Evolutionary conservation across 64 coral and sea anemone species (phyloP).

Genomic region (Montipora foliosa): DNA sequence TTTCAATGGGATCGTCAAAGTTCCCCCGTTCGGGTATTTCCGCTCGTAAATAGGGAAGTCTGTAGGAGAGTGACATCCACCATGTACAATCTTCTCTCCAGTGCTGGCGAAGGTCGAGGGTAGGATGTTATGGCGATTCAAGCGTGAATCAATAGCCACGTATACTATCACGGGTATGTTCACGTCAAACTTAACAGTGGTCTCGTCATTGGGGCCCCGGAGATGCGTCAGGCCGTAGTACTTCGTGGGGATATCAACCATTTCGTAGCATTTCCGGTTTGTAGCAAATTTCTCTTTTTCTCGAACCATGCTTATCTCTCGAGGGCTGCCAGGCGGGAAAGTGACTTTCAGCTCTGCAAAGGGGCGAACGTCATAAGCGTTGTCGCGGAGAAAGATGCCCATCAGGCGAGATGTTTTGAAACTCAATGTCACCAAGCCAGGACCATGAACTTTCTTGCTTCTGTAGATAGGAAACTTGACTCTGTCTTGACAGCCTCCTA

Average conservation of each 20-base stretch:
- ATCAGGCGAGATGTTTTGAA: conserved; percentile 64
- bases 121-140: conserved; percentile 15
- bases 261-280: conserved; percentile 75
- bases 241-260: conserved; percentile 81
- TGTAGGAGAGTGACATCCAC: conserved; percentile 41
- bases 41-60: conserved; percentile 51
- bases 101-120: conserved; percentile 11
- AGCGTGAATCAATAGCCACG: conserved; percentile 52
- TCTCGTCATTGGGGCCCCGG: conserved; percentile 57
- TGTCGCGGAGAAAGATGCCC: conserved; percentile 79
- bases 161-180: conserved; percentile 47
- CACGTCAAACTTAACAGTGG: conserved; percentile 47
- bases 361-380: conserved; percentile 60
- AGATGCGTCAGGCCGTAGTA: conserved; percentile 84
- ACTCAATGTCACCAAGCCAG: conserved; percentile 57
- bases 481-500: conserved; percentile 73
- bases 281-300: conserved; percentile 90
- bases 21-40: conserved; percentile 20
- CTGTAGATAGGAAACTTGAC: conserved; percentile 84
- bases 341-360: conserved; percentile 80
- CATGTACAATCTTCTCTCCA: conserved; percentile 70
- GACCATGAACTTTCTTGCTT: conserved; percentile 64
- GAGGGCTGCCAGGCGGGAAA: neutral
- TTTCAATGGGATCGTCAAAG: conserved; percentile 17
- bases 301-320: conserved; percentile 82